A percentile compares a stretch with the other conserved stretches of the same genome.
Conservation (phyloP, 2,797 vertebrate species). For the Clamator glandarius region DNA sequence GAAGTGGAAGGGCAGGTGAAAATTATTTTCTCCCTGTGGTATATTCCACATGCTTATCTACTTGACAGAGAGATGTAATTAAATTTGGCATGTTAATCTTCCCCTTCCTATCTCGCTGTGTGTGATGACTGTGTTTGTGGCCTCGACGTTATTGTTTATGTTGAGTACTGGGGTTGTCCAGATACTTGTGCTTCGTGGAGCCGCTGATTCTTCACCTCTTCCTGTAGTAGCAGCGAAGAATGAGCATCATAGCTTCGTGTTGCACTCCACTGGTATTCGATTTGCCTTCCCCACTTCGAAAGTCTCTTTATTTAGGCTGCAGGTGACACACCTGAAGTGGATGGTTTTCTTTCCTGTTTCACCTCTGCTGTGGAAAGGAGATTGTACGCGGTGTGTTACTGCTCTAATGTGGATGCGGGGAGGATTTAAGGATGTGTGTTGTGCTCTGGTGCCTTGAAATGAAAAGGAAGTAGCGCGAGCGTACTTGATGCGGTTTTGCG, state of each 20-base stretch:
- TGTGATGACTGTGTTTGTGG: neutral
- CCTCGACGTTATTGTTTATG: neutral
- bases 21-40: neutral
- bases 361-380: accelerated
- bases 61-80: neutral
- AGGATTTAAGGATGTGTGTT: accelerated
- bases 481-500: neutral
- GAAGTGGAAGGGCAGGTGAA: neutral
- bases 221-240: accelerated
- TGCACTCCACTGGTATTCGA: accelerated
- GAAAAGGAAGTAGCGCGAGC: neutral
- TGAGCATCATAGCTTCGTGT: accelerated
- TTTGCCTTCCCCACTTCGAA: neutral
- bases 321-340: neutral
- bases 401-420: no score
- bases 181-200: neutral
- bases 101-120: neutral
- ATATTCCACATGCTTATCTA: neutral
- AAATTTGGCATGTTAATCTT: neutral
- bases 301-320: neutral
- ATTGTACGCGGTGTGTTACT: accelerated
- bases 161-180: neutral
- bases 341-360: neutral
- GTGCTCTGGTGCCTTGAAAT: neutral
- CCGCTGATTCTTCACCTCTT: neutral